phyloP scores from a whole-genome alignment of 2,113 vertebrate genomes.

The Pygoscelis antarcticus region DNA sequence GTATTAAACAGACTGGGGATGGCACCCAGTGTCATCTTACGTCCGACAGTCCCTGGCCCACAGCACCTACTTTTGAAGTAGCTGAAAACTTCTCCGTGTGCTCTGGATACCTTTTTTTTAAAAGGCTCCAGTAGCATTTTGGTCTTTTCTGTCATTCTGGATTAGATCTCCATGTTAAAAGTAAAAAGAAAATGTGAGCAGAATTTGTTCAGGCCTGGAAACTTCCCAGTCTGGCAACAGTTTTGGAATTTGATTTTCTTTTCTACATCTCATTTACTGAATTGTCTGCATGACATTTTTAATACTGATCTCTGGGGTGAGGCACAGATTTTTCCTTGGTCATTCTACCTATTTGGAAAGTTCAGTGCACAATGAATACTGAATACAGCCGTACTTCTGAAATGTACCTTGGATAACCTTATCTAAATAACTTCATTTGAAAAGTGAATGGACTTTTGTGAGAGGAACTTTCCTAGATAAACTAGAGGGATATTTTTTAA shows the following conservation, averaged over 20 bases:
- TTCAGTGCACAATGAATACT: not conserved
- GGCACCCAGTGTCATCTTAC: not conserved
- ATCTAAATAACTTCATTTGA: conserved; percentile 38
- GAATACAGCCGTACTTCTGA: conserved; percentile 9
- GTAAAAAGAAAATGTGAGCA: not conserved
- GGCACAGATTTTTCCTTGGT: not conserved
- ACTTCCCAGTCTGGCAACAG: not conserved
- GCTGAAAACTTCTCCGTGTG: not conserved
- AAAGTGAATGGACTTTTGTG: conserved; percentile 23
- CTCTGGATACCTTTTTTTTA: not conserved
- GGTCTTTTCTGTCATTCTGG: not conserved
- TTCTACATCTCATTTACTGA: not conserved
- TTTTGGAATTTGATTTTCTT: not conserved
- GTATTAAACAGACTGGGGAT: not conserved
- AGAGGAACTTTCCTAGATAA: conserved; percentile 24
- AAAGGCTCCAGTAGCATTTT: not conserved
- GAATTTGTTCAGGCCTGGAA: not conserved
- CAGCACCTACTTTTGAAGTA: not conserved
- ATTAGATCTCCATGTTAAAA: not conserved
- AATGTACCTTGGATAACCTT: conserved; percentile 15
- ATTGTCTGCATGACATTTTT: not conserved
- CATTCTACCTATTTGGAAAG: not conserved
- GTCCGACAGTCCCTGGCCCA: not conserved
- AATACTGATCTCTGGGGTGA: not conserved
- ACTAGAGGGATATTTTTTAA: conserved; percentile 17